Percentiles rank a stretch among this genome's conserved stretches.
Conservation (phyloP, 2,888 invertebrate genomes). For the Perithous albicinctus region DNA sequence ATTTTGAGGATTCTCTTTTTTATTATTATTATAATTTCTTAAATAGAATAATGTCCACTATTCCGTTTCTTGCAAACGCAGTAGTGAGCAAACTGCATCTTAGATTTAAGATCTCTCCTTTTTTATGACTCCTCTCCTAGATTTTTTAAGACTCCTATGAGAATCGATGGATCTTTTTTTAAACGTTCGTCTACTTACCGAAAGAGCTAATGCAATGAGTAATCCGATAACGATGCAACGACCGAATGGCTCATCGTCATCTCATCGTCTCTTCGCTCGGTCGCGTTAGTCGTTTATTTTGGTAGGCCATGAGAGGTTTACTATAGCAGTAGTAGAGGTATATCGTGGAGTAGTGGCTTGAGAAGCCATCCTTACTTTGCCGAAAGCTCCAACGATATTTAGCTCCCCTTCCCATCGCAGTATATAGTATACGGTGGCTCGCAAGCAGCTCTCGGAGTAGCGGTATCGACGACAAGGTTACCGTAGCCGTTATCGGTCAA, state of each 20-base stretch:
- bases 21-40: too few species aligned
- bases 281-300: conserved; percentile 31
- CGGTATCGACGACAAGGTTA: conserved; percentile 63
- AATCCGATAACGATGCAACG: conserved; percentile 30
- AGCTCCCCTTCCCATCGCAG: conserved; percentile 29
- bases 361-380: conserved; percentile 36
- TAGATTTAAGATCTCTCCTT: neutral
- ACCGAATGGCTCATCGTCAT: conserved; percentile 54
- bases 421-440: conserved; percentile 18
- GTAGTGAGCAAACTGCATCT: neutral
- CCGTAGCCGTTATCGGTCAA: conserved; percentile 66
- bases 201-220: conserved; percentile 6
- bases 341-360: conserved; percentile 15
- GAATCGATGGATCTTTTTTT: neutral
- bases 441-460: conserved; percentile 50
- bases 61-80: too few species aligned
- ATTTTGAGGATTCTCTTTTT: too few species aligned
- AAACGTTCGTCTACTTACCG: too few species aligned
- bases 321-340: neutral
- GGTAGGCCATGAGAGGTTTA: conserved; percentile 3
- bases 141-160: neutral
- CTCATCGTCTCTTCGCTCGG: conserved; percentile 36
- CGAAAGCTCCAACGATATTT: conserved; percentile 59
- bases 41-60: too few species aligned
- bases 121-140: too few species aligned